phyloP scores from a whole-genome alignment of 2,888 invertebrate species.

The Clusia tigrina region DNA sequence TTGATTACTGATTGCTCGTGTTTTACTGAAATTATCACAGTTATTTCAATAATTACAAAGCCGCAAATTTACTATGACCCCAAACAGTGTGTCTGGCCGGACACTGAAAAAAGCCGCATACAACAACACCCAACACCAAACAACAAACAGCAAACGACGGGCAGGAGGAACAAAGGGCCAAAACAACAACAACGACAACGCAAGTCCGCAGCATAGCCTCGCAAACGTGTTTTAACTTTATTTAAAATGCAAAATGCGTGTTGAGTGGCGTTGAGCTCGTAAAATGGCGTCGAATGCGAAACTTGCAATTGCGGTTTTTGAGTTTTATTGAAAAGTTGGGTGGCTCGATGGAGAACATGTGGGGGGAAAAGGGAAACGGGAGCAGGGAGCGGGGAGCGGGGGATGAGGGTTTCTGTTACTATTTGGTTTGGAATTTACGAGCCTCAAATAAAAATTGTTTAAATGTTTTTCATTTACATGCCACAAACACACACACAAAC shows the following conservation, averaged over 20 bases:
- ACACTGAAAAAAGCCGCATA: constrained; percentile 52
- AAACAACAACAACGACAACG: constrained; percentile 27
- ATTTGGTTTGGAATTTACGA: constrained; percentile 48
- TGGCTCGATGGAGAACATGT: neutral
- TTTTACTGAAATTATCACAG: constrained; percentile 42
- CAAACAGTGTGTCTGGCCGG: constrained; percentile 47
- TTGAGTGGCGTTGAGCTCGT: neutral
- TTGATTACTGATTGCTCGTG: too few species aligned
- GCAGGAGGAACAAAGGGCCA: constrained; percentile 19
- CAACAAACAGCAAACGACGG: too few species aligned
- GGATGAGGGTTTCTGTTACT: neutral
- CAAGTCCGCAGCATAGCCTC: constrained; percentile 35
- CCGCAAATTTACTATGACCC: constrained; percentile 61
- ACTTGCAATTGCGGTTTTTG: constrained; percentile 30
- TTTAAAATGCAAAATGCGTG: constrained; percentile 20
- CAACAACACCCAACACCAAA: too few species aligned
- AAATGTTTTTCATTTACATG: constrained; percentile 50
- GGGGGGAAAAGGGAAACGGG: neutral
- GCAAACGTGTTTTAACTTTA: constrained; percentile 22
- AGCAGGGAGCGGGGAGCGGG: constrained; percentile 16
- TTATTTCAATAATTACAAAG: constrained; percentile 63
- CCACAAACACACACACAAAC: constrained; percentile 28
- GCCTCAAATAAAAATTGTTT: constrained; percentile 51
- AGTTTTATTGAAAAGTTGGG: neutral
- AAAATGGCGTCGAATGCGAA: constrained; percentile 29